Evolutionary conservation across 2,797 vertebrate species (phyloP), one percentile per base, ranked within the genome.

Genomic region (Borostomias antarcticus): DNA sequence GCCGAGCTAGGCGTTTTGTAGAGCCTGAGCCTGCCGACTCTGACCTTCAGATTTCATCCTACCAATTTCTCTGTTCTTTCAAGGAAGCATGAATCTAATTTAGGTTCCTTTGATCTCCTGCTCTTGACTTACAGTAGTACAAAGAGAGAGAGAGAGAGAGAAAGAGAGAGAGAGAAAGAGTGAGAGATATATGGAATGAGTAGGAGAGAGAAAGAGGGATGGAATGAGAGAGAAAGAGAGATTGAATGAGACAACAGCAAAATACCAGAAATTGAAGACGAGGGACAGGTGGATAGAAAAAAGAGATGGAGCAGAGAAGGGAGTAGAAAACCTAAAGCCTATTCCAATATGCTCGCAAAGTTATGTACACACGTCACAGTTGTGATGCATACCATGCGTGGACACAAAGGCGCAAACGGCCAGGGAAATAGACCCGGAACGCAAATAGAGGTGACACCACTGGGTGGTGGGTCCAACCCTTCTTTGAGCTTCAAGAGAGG

Each of bases 71-170:
- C 79, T 84, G 79, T 89, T 89, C 85, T 89, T 83, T 90, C 80
- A 89, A 87, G 85, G 79, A 88, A 88, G 88, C 81, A 80, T 84
- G 82, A 88, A 86, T 89, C 82, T 89, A 89, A 92, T 91, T 91
- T 89, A 77, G 82, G 83, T 74, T 78, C 71, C 86, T 86, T 84
- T 80, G 40, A 70, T 50, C 68, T 67, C 72, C 67, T 76, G 77
- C 76, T 82, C 92, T 90, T 90, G 90, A 91, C 91, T 83, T 91
- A 69, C 72, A 69, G 69, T 79, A 88, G 84, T 85, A 85, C 79
- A 85, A 76, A 83, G 74, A 74, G 30, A n/a, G 45, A 64, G 62
- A 68, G 29, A 15, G 43, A 43, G 52, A 62, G 15, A 21, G 32
- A 17, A n/a, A 7, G 48, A 63, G 21, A n/a, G 19, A 28, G n/a